Conservation (phyloP, 1,140 invertebrate species). For the Heliconius hermathena region DNA sequence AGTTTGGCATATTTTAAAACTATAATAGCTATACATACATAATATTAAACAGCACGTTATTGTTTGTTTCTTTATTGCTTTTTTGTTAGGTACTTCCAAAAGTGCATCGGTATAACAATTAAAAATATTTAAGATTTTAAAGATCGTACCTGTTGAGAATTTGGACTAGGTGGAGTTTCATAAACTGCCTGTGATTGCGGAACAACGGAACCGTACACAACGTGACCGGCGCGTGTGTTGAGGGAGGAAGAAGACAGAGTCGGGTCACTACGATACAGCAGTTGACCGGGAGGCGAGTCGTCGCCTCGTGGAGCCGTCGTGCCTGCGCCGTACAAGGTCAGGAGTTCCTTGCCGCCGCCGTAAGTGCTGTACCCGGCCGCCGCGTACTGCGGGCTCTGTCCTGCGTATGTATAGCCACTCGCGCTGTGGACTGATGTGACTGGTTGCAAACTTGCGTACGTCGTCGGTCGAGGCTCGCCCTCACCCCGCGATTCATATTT, state of each 20-base stretch:
- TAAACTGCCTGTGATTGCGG: constrained; percentile 72
- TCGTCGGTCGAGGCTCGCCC: constrained; percentile 60
- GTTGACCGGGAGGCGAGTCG: constrained; percentile 73
- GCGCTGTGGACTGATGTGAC: constrained; percentile 66
- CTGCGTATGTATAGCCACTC: constrained; percentile 61
- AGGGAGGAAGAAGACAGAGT: constrained; percentile 82
- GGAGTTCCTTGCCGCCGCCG: constrained; percentile 64
- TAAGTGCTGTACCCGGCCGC: constrained; percentile 59
- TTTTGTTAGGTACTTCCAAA: too few relatives aligned
- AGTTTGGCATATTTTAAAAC: too few relatives aligned
- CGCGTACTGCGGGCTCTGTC: constrained; percentile 69
- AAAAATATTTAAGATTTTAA: background rate
- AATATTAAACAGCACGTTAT: too few relatives aligned
- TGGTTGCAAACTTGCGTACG: constrained; percentile 78
- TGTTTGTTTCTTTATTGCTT: too few relatives aligned
- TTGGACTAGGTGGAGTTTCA: constrained; percentile 82
- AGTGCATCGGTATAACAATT: too few relatives aligned
- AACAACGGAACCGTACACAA: constrained; percentile 70
- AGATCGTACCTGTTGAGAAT: constrained; percentile 70
- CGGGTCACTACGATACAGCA: constrained; percentile 83
- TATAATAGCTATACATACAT: too few relatives aligned
- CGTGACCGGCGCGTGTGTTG: constrained; percentile 65
- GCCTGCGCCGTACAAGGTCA: constrained; percentile 69
- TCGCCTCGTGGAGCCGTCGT: constrained; percentile 53
- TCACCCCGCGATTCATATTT: constrained; percentile 77